Conservation (phyloP, 2,888 invertebrate genomes). For the Sphaerophoria taeniata region DNA sequence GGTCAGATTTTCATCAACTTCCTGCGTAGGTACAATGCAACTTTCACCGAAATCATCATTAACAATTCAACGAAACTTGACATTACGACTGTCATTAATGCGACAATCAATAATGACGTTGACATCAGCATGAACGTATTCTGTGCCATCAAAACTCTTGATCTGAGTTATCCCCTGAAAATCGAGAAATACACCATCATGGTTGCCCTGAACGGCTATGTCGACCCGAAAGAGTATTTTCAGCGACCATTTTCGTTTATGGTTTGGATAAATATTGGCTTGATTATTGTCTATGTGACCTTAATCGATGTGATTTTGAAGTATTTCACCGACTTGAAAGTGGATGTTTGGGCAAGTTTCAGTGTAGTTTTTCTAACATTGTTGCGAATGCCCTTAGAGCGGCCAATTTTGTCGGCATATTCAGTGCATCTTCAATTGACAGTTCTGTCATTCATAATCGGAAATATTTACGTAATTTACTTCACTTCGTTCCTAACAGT, state of each 20-base stretch:
- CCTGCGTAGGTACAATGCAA: background rate
- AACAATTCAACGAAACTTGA: background rate
- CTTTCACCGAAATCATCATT: slow-evolving; percentile 16
- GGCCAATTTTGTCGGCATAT: background rate
- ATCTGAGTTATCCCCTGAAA: slow-evolving; percentile 26
- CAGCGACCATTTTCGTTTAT: background rate
- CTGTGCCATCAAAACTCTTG: background rate
- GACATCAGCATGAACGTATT: slow-evolving; percentile 54
- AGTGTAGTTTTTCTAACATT: slow-evolving; percentile 7
- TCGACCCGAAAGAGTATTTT: slow-evolving; percentile 22
- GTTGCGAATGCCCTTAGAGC: slow-evolving; percentile 5
- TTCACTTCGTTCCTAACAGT: slow-evolving; percentile 55
- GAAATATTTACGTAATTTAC: slow-evolving; percentile 40
- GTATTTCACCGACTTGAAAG: background rate
- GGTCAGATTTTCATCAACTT: no score
- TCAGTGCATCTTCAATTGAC: slow-evolving; percentile 24
- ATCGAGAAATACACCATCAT: slow-evolving; percentile 11
- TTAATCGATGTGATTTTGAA: slow-evolving; percentile 12
- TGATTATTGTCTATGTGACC: background rate
- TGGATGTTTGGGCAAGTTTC: slow-evolving; percentile 2
- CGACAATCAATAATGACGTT: slow-evolving; percentile 20
- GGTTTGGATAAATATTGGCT: slow-evolving; percentile 13
- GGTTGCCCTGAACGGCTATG: slow-evolving; percentile 19
- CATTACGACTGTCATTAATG: slow-evolving; percentile 25
- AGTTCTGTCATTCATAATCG: slow-evolving; percentile 37